A percentile compares a stretch with the other conserved stretches of the same genome.
Conservation (phyloP, 2,888 invertebrate genomes). For the Aplocera efformata region DNA sequence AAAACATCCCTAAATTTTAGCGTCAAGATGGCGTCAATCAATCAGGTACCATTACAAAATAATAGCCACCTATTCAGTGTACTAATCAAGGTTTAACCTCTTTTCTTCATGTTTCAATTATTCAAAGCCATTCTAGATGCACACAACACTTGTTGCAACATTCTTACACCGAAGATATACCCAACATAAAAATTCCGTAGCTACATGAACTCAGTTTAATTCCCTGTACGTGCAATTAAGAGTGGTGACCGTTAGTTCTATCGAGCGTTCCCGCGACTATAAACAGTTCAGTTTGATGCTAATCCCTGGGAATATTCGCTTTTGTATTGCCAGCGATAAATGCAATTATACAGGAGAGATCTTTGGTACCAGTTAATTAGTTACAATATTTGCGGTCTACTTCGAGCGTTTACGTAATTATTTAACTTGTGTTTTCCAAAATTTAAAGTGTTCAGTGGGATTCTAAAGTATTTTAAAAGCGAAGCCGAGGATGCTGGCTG, state of each 20-base stretch:
- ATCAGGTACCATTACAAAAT: no score
- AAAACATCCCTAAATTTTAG: no score
- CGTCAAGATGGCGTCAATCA: no score
- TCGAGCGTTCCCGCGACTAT: constrained; percentile 47
- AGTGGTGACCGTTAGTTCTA: constrained; percentile 42
- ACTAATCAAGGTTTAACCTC: no score
- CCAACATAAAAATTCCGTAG: constrained; percentile 30
- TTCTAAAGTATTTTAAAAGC: no score
- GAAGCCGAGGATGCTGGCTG: no score
- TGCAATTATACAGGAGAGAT: constrained; percentile 24
- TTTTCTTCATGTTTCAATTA: no score
- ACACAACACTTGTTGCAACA: constrained; percentile 7
- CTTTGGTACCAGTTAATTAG: constrained; percentile 3
- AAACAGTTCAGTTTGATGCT: constrained; percentile 38
- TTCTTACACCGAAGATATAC: constrained; percentile 15
- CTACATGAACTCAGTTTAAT: constrained; percentile 33
- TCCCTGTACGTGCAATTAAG: constrained; percentile 41
- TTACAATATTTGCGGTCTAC: neutral
- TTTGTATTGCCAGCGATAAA: constrained; percentile 33
- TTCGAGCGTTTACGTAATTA: constrained; percentile 16
- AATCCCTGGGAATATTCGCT: constrained; percentile 50
- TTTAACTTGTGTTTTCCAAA: neutral
- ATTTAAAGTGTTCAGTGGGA: neutral
- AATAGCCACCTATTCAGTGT: no score
- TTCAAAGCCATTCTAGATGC: no score